A percentile compares a stretch with the other conserved stretches of the same genome.
Evolutionary conservation across 2,888 invertebrate species (phyloP).

Genomic region (Apantesis nais): DNA sequence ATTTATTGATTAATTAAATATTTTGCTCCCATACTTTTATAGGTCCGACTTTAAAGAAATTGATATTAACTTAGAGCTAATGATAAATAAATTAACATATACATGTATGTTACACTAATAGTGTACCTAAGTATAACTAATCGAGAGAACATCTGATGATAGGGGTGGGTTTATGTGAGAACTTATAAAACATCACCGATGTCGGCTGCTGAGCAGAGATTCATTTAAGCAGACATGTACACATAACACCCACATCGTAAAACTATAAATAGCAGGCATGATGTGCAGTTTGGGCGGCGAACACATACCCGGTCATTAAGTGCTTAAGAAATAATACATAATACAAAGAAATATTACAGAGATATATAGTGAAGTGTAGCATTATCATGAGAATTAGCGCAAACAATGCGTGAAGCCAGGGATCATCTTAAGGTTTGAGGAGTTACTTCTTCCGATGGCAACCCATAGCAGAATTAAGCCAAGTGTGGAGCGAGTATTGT

Average conservation of each 20-base stretch:
- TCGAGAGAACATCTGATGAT: conserved; percentile 55
- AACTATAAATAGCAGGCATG: conserved; percentile 30
- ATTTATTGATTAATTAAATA: conserved; percentile 40
- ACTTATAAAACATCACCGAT: conserved; percentile 41
- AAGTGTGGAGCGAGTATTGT: conserved; percentile 6
- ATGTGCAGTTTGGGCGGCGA: conserved; percentile 40
- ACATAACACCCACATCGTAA: conserved; percentile 18
- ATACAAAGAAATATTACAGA: conserved; percentile 38
- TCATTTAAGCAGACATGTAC: conserved; percentile 46
- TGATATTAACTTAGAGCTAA: conserved; percentile 54
- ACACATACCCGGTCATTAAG: conserved; percentile 20
- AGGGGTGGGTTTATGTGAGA: conserved; percentile 80
- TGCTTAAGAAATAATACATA: conserved; percentile 28
- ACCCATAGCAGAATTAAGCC: not conserved
- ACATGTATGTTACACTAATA: no score
- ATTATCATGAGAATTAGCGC: conserved; percentile 47
- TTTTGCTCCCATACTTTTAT: conserved; percentile 36
- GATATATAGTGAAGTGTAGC: conserved; percentile 33
- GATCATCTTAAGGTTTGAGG: conserved; percentile 57
- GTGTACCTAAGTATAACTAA: conserved; percentile 37
- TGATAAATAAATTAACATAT: conserved; percentile 50
- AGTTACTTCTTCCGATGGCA: conserved; percentile 26
- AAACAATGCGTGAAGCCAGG: conserved; percentile 53
- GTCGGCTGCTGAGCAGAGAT: conserved; percentile 72
- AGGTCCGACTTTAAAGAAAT: conserved; percentile 41